Percentiles rank a stretch among this genome's conserved stretches.
phyloP scores from a whole-genome alignment of 1,140 invertebrate genomes.

The Cydia splendana region DNA sequence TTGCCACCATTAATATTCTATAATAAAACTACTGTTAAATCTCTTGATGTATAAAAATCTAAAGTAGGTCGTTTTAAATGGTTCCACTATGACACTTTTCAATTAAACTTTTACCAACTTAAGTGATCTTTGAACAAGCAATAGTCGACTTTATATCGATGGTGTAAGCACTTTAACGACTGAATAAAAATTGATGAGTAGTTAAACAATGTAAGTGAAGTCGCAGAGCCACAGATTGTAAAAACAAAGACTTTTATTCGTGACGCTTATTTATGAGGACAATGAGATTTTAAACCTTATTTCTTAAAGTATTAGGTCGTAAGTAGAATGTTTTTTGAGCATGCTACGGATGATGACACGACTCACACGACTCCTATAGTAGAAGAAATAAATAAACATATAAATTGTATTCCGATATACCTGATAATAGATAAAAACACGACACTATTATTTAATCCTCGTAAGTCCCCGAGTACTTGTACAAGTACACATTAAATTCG shows the following conservation, averaged over 20 bases:
- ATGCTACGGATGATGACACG: not conserved
- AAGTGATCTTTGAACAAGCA: not conserved
- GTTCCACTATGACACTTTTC: not conserved
- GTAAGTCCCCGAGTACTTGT: too few relatives aligned
- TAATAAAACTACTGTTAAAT: not conserved
- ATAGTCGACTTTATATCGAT: not conserved
- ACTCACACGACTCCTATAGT: too few relatives aligned
- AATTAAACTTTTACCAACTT: not conserved
- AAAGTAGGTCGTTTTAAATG: not conserved
- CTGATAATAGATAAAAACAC: too few relatives aligned
- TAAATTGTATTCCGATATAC: too few relatives aligned
- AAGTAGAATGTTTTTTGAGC: not conserved
- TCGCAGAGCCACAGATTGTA: not conserved
- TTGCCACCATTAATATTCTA: not conserved
- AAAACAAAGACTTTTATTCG: not conserved
- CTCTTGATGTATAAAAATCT: not conserved
- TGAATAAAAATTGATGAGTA: not conserved
- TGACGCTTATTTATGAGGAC: not conserved
- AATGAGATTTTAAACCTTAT: not conserved
- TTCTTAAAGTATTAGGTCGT: not conserved
- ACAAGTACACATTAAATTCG: too few relatives aligned
- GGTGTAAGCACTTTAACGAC: not conserved
- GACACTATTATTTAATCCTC: too few relatives aligned
- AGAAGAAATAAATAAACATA: too few relatives aligned
- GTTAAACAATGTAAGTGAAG: constrained; percentile 8